Base-by-base conservation (phyloP, 2,888 invertebrate species). In the Imbricaverruca yamaguchii region DNA sequence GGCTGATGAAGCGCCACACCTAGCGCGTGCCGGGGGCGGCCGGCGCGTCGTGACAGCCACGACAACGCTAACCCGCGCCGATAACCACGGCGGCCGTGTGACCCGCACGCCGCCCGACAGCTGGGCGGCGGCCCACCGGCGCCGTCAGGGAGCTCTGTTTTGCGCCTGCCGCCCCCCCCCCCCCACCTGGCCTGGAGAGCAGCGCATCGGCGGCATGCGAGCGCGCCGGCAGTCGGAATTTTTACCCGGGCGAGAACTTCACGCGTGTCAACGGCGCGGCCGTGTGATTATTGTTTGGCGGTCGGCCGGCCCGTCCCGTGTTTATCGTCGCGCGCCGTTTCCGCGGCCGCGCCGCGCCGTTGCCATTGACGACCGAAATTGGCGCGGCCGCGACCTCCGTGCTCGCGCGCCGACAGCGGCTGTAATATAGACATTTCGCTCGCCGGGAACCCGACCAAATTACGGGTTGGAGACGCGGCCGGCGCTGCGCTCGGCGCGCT, bases 361-460 rank as follows among this genome's bases (percentile, higher is more conserved):
- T 23, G 65, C 65, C n/a, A 65, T 65, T 65, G 65, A 65, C 65
- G 23, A 13, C 23, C 65, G 9, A 23, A 23, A 23, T 65, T 13
- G 23, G 65, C 65, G 23, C 18, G n/a, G 39, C 39, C 39, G 23
- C 18, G 65, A 23, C 65, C 61, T 18, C 61, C 61, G 61, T 18
- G 18, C 61, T 13, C 61, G 21, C 61, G 39, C 39, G 39, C 39
- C 39, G 39, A 39, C 39, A 39, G 39, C 39, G 39, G 23, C 69
- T 39, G 69, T 25, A 69, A 69, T 69, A 69, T 69, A 69, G 69
- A 69, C 69, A 69, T 69, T 69, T 69, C 39, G 11, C 69, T 25
- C 39, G 69, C 69, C 15, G 13, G 13, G 15, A 39, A 39, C 39
- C 69, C 15, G 9, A 11, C 21, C 65, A 69, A 69, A 69, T 69